Evolutionary conservation across 2,113 vertebrate genomes (phyloP), one percentile per base, ranked within the genome.

Genomic region (Centrocercus urophasianus): DNA sequence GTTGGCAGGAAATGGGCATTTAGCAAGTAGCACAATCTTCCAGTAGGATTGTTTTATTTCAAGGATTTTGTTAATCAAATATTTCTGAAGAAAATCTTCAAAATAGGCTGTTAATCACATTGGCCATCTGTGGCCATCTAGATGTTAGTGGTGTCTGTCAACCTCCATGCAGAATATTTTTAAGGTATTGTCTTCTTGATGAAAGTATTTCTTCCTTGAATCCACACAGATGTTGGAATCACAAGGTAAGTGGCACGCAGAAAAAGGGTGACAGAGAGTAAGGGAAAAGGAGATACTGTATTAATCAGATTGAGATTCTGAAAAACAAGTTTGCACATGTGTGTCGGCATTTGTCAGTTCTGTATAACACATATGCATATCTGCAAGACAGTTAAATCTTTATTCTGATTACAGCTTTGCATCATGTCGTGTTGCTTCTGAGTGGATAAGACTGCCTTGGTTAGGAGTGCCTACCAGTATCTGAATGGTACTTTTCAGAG

Each of bases 21-120:
- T 70, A 85, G 45, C 74, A 90, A 88, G 78, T 61, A 59, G 28
- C 40, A 66, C 8, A 48, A 20, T 60, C 64, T 86, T 93, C 66
- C 4, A 1, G 8, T 22, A 47, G 21, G 32, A 38, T 65, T 83
- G 32, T 47, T 86, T 91, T 75, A 76, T 90, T 89, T 86, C 75
- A 78, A 54, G 50, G 10, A 36, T 20, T 28, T 38, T 74, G 40
- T 87, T 92, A 73, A 83, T 88, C 45, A 79, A 61, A 82, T 32
- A 6, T 92, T 93, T 74, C 88, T 73, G 48, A 32, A 93, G 40
- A 63, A 90, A 72, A 88, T 30, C n/a, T 80, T 38, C 60, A 50
- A 52, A 77, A 52, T 14, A 65, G 65, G 45, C 60, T 12, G 27
- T 10, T 77, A 71, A 88, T 80, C 89, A 18, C 28, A 47, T 25